Percentiles rank a stretch among this genome's conserved stretches.
Evolutionary conservation across 2,888 invertebrate species (phyloP).

Genomic region (Drosophila meridiana): DNA sequence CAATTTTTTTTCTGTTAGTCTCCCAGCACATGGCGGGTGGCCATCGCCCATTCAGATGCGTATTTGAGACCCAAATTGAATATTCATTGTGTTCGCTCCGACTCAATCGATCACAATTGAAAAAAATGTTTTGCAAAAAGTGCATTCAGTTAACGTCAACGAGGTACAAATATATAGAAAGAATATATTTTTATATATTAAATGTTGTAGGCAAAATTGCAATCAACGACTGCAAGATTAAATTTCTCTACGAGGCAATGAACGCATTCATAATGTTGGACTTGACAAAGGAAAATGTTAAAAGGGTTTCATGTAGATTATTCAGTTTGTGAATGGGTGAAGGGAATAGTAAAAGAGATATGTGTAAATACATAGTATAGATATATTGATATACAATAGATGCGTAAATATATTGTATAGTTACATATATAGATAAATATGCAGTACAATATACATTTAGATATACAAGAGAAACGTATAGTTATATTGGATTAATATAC

Average conservation of each 20-base stretch:
- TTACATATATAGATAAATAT: too few species aligned
- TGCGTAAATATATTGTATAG: too few species aligned
- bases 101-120: conserved; percentile 22
- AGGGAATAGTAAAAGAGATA: too few species aligned
- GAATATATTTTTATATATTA: too few species aligned
- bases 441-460: too few species aligned
- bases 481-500: too few species aligned
- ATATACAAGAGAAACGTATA: too few species aligned
- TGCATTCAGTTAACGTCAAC: conserved; percentile 4
- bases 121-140: conserved; percentile 38
- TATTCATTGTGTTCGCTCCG: conserved; percentile 19
- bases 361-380: too few species aligned
- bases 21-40: conserved; percentile 3
- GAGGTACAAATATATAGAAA: background rate
- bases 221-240: too few species aligned
- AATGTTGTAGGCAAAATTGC: background rate
- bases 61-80: conserved; percentile 22
- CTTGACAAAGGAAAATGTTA: background rate
- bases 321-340: background rate
- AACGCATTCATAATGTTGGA: background rate
- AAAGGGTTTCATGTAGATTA: background rate
- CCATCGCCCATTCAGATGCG: conserved; percentile 23
- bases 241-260: too few species aligned
- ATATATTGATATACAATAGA: too few species aligned
- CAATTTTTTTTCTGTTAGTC: background rate